These are phyloP conservation scores for Neogale vison DNA, from an alignment of 2,113 vertebrate species.

Conservation along the genomic window DNA sequence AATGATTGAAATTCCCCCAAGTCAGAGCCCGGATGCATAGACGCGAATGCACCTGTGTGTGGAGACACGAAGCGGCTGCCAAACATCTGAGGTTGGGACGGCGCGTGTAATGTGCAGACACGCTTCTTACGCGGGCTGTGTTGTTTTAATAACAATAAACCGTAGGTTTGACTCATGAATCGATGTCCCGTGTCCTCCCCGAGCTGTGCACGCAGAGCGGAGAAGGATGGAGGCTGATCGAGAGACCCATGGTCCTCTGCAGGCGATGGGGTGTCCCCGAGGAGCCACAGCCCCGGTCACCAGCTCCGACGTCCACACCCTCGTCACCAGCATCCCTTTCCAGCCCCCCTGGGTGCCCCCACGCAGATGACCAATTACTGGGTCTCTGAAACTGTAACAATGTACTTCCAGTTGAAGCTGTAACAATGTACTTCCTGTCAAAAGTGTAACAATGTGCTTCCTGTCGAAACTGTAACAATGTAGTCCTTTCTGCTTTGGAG, in stretches of 20 bases:
- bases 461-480: too few relatives aligned
- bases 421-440: too few relatives aligned
- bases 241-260: not conserved
- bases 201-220: accelerated
- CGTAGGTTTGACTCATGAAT: not conserved
- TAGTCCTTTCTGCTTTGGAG: too few relatives aligned
- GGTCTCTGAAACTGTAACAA: too few relatives aligned
- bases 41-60: not conserved
- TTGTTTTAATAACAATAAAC: not conserved
- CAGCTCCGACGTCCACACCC: not conserved
- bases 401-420: too few relatives aligned
- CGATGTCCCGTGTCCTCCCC: too few relatives aligned
- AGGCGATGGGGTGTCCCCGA: too few relatives aligned
- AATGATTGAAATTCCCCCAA: not conserved
- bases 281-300: accelerated
- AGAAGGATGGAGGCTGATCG: not conserved
- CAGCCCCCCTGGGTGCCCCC: not conserved
- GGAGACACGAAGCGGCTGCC: not conserved
- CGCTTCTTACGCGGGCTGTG: not conserved
- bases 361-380: too few relatives aligned
- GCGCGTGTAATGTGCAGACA: not conserved
- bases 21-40: not conserved
- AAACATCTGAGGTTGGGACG: too few relatives aligned
- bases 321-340: too few relatives aligned
- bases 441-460: too few relatives aligned